These are phyloP conservation scores for Callocephalon fimbriatum DNA, from an alignment of 2,113 vertebrate genomes.

Conservation along the genomic window DNA sequence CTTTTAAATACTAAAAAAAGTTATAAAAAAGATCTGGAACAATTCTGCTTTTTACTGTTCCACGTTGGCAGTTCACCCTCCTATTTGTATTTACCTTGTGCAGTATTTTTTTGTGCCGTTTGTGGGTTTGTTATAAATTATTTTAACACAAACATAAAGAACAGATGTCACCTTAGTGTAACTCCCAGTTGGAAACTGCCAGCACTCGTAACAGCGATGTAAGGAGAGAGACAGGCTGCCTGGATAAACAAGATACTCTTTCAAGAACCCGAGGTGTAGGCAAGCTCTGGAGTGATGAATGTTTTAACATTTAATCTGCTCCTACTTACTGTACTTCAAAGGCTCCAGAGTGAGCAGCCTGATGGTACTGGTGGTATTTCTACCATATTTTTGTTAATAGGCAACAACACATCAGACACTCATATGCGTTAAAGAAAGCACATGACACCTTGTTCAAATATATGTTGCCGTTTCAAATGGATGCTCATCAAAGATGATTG, in stretches of 20 bases:
- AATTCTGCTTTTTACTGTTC: neutral
- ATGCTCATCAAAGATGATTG: neutral
- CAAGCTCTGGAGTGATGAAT: conserved; percentile 9
- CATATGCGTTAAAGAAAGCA: neutral
- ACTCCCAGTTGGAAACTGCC: neutral
- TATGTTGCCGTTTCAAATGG: neutral
- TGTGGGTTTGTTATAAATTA: neutral
- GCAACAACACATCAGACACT: neutral
- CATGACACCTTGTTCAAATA: neutral
- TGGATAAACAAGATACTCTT: conserved; percentile 32
- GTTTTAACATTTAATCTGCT: conserved; percentile 44
- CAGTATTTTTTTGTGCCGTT: neutral
- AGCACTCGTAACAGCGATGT: neutral
- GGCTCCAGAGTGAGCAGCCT: neutral
- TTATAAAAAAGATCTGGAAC: neutral
- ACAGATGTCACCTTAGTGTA: neutral
- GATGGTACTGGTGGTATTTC: neutral
- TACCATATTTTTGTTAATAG: neutral
- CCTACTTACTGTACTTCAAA: neutral
- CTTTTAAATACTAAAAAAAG: neutral
- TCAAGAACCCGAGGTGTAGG: conserved; percentile 21
- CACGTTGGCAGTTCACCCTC: neutral
- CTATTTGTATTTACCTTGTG: neutral
- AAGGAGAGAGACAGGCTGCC: conserved; percentile 31
- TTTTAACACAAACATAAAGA: neutral